Conservation (phyloP, 2,888 invertebrate species). For the Merodon equestris region DNA sequence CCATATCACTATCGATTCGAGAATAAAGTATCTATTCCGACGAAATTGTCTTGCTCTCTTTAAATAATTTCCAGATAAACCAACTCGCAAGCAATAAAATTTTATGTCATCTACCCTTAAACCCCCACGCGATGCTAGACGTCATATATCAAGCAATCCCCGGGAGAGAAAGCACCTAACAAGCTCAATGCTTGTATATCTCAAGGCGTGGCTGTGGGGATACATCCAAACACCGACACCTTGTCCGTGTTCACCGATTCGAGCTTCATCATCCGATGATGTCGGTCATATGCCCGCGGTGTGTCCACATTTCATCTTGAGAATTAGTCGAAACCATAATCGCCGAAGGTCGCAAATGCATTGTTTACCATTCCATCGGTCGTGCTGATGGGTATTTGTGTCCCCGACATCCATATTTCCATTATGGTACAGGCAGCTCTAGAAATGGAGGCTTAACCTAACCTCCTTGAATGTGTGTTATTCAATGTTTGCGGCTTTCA, state of each 20-base stretch:
- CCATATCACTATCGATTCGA: constrained; percentile 15
- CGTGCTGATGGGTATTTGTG: constrained; percentile 7
- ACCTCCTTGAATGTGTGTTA: no score
- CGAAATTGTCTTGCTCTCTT: constrained; percentile 19
- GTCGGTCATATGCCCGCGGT: constrained; percentile 39
- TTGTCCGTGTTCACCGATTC: constrained; percentile 53
- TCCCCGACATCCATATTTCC: no score
- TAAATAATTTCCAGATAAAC: constrained; percentile 29
- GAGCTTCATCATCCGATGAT: constrained; percentile 49
- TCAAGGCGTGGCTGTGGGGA: no score
- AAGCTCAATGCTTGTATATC: no score
- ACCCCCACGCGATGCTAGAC: no score
- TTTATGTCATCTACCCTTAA: constrained; percentile 25
- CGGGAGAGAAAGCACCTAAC: no score
- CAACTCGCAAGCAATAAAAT: constrained; percentile 45
- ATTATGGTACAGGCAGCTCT: no score
- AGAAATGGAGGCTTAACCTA: no score
- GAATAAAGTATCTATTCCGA: constrained; percentile 31
- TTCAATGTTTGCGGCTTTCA: constrained; percentile 45
- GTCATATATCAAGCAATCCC: no score
- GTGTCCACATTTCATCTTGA: no score
- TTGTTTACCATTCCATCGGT: constrained; percentile 20
- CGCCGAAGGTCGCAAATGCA: no score
- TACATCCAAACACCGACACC: constrained; percentile 56
- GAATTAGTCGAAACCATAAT: no score